Evolutionary conservation across 2,113 vertebrate species (phyloP), one percentile per base, ranked within the genome.

Genomic region (Hippocampus comes): DNA sequence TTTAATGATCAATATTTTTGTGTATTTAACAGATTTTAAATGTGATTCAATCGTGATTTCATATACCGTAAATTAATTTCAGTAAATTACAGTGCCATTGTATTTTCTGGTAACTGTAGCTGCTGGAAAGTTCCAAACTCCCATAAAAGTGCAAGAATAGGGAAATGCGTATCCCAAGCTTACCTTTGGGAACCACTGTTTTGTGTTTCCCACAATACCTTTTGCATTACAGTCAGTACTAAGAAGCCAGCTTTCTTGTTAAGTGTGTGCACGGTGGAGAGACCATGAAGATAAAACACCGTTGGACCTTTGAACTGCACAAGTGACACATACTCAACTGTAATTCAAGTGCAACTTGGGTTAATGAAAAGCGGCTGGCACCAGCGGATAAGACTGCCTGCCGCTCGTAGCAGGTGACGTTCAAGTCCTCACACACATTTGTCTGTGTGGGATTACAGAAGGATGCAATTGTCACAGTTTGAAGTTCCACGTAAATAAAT

Each of bases 381-480:
- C 0, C 14, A 42, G 21, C 23, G 0, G 69, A 72, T 67, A 67
- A 48, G 67, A 75, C 34, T 6, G 34, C 34, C 82, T 27, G 68
- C 3, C 48, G 64, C 77, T 72, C 23, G 9, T 49, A 63, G n/a
- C 11, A 17, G 46, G 4, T 77, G 48, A 64, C 23, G 61, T 67
- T 3, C 14, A 53, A 34, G 61, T 70, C 12, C 21, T 10, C 66
- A 64, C 68, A 43, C 38, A 43, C 41, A 48, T 66, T 48, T 43
- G 63, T 25, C 10, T 46, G 9, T 48, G 11, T 25, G 42, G 42
- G 42, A 46, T 65, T 42, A 25, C 5, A 42, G 41, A 73, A 82
- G 72, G 8, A 34, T 78, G 73, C 6, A n/a, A 71, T 75, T 59
- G 42, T 74, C 20, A 60, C 74, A 74, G 79, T 66, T 86, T 84